Conservation (phyloP, 2,888 invertebrate genomes). For the Drosophila mulleri region DNA sequence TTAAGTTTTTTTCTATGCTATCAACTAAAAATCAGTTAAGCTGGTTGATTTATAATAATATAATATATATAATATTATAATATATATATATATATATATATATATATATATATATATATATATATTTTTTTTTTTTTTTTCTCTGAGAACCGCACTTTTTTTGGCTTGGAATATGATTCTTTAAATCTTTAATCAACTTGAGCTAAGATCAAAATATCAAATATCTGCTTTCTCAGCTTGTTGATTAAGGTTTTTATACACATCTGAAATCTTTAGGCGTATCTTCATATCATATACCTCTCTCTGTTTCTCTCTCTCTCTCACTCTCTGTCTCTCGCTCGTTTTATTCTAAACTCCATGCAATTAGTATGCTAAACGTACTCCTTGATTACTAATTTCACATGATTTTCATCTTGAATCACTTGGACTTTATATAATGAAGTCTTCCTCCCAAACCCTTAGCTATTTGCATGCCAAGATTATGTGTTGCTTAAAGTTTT, state of each 20-base stretch:
- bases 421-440: not conserved
- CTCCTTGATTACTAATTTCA: not conserved
- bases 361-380: conserved; percentile 5
- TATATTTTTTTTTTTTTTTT: too few species aligned
- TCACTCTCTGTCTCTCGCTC: too few species aligned
- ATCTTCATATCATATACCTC: not conserved
- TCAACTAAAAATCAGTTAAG: too few species aligned
- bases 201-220: not conserved
- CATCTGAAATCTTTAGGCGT: not conserved
- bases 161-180: not conserved
- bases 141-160: not conserved
- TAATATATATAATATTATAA: too few species aligned
- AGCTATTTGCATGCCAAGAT: not conserved
- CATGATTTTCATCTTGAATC: not conserved
- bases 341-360: not conserved
- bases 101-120: too few species aligned
- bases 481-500: not conserved
- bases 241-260: not conserved
- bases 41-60: too few species aligned
- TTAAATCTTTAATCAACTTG: not conserved
- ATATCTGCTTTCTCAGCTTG: not conserved
- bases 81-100: too few species aligned
- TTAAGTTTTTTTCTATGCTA: too few species aligned
- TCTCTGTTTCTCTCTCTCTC: too few species aligned
- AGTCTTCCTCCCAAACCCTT: not conserved